Evolutionary conservation across 1,140 invertebrate species (phyloP), one percentile per base, ranked within the genome.

Genomic region (Maniola jurtina): DNA sequence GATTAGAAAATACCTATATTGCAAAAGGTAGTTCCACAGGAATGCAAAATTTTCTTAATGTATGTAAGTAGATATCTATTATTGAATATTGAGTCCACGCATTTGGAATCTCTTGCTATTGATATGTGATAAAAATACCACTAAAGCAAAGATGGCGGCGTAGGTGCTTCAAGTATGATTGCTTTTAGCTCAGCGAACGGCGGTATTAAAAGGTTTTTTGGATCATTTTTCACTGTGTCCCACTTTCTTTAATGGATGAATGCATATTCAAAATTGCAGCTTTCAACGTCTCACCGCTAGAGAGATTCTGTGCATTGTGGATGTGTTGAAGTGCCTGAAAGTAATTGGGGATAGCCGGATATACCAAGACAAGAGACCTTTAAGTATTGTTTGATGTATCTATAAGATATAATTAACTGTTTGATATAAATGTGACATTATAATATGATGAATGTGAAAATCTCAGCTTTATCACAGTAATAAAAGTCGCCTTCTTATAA

Each of bases 211-310:
- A 54, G 35, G 60, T 61, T 61, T 55, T 61, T 54, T 63, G 61
- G 54, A 62, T 42, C 61, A 62, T 10, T 62, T 45, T 56, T 61
- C 60, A 14, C 47, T 33, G 61, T 33, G 61, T 45, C 61, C 61
- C 52, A 63, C 50, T 63, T 63, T 63, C 52, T 63, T 56, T 63
- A 63, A 63, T 45, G 55, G 55, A 57, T 57, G 61, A 63, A 55
- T 56, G 61, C 52, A 56, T 56, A 56, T 54, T 56, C 52, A 42
- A 56, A 63, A 55, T 56, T 45, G 61, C 48, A 25, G 52, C 15
- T 45, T 56, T 57, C 7, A 36, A 35, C 35, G 55, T 57, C 55
- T 57, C 55, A 57, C 40, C 55, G 35, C 34, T 38, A 57, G 55
- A 55, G 13, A 55, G 52, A 33, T 11, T 34, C 11, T 33, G 2